phyloP scores from a whole-genome alignment of 2,888 invertebrate species.

The Phrixothrix hirtus region DNA sequence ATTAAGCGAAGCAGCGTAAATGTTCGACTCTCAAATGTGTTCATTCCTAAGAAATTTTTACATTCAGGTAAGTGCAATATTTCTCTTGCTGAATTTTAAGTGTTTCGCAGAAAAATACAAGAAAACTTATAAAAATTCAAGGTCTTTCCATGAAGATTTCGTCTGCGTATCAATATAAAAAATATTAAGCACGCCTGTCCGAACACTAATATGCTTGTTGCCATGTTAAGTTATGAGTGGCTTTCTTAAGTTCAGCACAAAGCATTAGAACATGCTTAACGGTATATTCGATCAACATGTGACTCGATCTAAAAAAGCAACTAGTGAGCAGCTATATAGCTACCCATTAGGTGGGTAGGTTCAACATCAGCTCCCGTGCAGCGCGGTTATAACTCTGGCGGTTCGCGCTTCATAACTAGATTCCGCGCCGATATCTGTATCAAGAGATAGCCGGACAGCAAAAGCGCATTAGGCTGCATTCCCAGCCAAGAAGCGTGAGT shows the following conservation, averaged over 20 bases:
- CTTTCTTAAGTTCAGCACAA: constrained; percentile 6
- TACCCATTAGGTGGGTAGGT: constrained; percentile 34
- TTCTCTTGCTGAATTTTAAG: not conserved
- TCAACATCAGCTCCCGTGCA: constrained; percentile 38
- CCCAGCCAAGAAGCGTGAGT: constrained; percentile 34
- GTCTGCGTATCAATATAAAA: not conserved
- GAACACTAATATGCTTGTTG: not conserved
- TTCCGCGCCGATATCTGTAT: constrained; percentile 53
- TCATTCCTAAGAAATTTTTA: not conserved
- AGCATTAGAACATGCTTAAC: constrained; percentile 12
- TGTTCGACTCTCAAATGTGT: not conserved
- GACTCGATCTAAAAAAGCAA: constrained; percentile 13
- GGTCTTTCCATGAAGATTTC: not conserved
- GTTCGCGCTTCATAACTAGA: constrained; percentile 46
- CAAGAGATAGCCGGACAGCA: constrained; percentile 51
- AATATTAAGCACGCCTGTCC: not conserved
- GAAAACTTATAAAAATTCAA: not conserved
- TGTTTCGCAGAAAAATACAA: not conserved
- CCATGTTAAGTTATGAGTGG: not conserved
- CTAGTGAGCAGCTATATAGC: constrained; percentile 15
- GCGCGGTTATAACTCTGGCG: constrained; percentile 43
- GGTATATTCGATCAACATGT: constrained; percentile 20
- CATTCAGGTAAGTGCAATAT: not conserved
- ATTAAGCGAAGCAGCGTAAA: not conserved
- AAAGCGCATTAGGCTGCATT: constrained; percentile 54